Base-by-base conservation (phyloP, 2,888 invertebrate genomes). In the Ormyrus rosae region DNA sequence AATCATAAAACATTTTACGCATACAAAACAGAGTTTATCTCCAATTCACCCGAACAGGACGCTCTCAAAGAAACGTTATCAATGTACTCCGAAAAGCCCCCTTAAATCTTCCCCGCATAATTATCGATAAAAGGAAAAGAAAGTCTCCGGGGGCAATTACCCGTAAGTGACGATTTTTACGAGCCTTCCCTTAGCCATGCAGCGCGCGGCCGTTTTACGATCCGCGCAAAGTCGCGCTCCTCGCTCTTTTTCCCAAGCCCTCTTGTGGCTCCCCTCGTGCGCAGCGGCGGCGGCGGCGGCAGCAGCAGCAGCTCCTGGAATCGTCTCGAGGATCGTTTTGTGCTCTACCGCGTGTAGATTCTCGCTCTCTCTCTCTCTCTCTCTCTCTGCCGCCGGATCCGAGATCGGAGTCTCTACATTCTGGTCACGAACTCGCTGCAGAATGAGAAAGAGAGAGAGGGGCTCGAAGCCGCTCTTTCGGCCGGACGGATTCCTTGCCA, bases 351-450 rank as follows among this genome's bases (percentile, higher is more conserved):
- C 19, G 19, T 19, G 19, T 19, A 19, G 19, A 19, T 19, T 19
- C 19, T 19, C 19, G 19, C 19, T 19, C 19, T 19, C 19, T 19
- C 19, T 19, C 19, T 19, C 19, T 19, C 19, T 1, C 19, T 19
- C 19, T 19, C 19, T 19, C 19, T 19, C 19, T 61, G 45, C 34
- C 82, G 75, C 78, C 79, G 78, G 81, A 82, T 13, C 81, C 83
- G 82, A 76, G 76, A 81, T 79, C 81, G 78, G 51, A 34, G 55
- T 45, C 58, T 19, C 56, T 67, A 55, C 85, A 87, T 87, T 86
- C 87, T 84, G 85, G 85, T 88, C 87, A 88, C 87, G 87, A 86
- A 86, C 86, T 84, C 82, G 81, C n/a, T 10, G 45, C 19, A 68
- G 67, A 65, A 45, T 53, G 53, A 75, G 46, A 60, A 61, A 68